Conservation (phyloP, 2,113 vertebrate genomes). For the Chauna torquata region DNA sequence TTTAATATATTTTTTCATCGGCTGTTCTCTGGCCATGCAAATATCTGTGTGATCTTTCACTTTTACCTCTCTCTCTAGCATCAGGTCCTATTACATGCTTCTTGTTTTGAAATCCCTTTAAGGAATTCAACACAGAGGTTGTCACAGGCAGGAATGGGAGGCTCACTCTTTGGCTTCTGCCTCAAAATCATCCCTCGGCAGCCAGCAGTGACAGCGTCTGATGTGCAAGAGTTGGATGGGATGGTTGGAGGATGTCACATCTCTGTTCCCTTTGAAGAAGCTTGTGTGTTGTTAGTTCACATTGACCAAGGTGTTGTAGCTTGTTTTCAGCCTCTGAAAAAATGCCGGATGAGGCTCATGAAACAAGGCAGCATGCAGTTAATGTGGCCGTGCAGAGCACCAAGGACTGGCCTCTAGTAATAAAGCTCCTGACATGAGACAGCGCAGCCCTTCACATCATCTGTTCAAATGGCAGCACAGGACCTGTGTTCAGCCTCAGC, state of each 20-base stretch:
- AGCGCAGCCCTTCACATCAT: not conserved
- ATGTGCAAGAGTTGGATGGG: fast-evolving
- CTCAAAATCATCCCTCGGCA: not conserved
- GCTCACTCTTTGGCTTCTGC: not conserved
- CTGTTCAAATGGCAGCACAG: not conserved
- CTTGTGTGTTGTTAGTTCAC: not conserved
- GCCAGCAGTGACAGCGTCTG: not conserved
- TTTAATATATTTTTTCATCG: not conserved
- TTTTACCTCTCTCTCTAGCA: not conserved
- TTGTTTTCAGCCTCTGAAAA: not conserved
- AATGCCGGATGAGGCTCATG: not conserved
- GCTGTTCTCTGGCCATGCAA: not conserved
- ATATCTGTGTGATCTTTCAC: not conserved
- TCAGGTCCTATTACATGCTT: not conserved
- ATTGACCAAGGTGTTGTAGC: not conserved
- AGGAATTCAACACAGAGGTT: not conserved
- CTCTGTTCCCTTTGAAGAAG: not conserved
- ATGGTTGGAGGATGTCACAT: fast-evolving
- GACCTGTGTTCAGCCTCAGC: not conserved
- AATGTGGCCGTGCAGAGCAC: not conserved
- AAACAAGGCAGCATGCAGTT: not conserved
- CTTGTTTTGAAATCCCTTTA: not conserved
- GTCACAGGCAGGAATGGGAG: not conserved
- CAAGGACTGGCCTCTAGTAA: no score
- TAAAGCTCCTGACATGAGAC: not conserved